Evolutionary conservation across 2,797 vertebrate genomes (phyloP).

Genomic region (Eulemur coronatus): DNA sequence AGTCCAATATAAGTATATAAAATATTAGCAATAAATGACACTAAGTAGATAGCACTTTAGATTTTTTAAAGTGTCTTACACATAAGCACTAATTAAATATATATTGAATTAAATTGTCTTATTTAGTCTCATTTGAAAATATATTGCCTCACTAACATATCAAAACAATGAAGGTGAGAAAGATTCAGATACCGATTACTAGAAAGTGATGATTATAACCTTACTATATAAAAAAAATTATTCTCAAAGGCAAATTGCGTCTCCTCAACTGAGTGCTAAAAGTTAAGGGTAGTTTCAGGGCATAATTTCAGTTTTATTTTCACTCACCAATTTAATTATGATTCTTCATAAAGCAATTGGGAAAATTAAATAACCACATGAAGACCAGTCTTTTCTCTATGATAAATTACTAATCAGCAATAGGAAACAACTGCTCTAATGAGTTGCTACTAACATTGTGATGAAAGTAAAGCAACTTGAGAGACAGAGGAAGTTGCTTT

Average conservation of each 20-base stretch:
- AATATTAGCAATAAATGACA: conserved; percentile 1
- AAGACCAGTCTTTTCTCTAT: conserved; percentile 36
- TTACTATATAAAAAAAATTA: neutral
- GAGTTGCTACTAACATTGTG: conserved; percentile 6
- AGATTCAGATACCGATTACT: conserved; percentile 6
- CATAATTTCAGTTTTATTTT: conserved; percentile 43
- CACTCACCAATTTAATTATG: conserved; percentile 42
- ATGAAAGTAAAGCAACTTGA: conserved; percentile 37
- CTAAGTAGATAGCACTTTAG: neutral
- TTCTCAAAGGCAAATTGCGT: conserved; percentile 29
- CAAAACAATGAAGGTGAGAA: conserved; percentile 18
- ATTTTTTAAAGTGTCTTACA: conserved; percentile 43
- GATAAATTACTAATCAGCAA: conserved; percentile 44
- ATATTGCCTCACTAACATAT: neutral
- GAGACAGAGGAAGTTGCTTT: neutral
- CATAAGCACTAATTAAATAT: conserved; percentile 35
- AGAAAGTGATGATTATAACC: conserved; percentile 9
- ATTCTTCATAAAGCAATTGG: conserved; percentile 46
- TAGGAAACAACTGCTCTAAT: conserved; percentile 44
- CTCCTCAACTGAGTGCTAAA: conserved; percentile 4
- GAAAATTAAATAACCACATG: conserved; percentile 53
- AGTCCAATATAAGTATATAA: neutral
- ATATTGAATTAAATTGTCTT: neutral
- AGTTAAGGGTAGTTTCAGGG: neutral
- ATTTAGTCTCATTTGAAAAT: conserved; percentile 36